Conservation (phyloP, 35 echinoderm and acorn worm species). For the Eucidaris tribuloides region DNA sequence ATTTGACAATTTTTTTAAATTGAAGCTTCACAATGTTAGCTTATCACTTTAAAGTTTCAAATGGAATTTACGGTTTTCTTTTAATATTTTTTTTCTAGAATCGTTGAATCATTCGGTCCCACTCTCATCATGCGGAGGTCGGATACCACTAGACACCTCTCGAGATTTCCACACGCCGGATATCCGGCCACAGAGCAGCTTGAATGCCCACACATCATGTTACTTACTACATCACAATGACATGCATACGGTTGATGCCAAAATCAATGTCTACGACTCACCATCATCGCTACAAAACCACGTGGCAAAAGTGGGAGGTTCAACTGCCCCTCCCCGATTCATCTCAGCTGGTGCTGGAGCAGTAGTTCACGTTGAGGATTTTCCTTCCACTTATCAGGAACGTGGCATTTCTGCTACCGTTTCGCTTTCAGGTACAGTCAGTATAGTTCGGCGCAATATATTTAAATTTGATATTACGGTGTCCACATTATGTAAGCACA, state of each 20-base stretch:
- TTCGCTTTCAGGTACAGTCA: neutral
- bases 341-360: neutral
- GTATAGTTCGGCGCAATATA: neutral
- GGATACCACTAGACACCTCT: too few relatives aligned
- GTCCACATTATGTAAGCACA: too few relatives aligned
- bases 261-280: neutral
- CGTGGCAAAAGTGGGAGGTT: neutral
- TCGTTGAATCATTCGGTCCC: too few relatives aligned
- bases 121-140: slow-evolving; percentile 19
- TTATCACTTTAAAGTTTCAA: too few relatives aligned
- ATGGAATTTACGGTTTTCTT: too few relatives aligned
- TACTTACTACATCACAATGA: neutral
- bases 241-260: neutral
- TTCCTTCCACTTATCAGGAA: neutral
- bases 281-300: neutral
- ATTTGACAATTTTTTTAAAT: too few relatives aligned
- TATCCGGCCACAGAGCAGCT: too few relatives aligned
- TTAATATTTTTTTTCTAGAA: too few relatives aligned
- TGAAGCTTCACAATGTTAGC: too few relatives aligned
- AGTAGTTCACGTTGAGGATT: neutral
- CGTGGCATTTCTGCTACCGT: neutral
- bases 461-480: neutral
- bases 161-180: too few relatives aligned
- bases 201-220: neutral
- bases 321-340: neutral